Conservation (phyloP, 2,113 vertebrate species). For the Riparia riparia region DNA sequence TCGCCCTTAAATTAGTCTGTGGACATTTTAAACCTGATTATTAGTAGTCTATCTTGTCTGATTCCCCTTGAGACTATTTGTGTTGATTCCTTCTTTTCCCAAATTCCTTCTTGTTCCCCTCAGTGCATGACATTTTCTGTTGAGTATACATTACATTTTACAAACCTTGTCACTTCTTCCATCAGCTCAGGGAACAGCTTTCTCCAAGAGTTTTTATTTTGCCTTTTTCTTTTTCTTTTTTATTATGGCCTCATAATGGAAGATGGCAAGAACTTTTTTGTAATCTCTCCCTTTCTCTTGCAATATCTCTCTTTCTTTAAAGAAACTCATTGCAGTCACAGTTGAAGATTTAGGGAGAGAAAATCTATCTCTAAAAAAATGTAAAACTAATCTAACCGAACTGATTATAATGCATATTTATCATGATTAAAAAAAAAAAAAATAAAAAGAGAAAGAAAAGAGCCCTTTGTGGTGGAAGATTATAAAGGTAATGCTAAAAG, state of each 20-base stretch:
- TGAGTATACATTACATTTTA: neutral
- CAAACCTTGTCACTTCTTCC: neutral
- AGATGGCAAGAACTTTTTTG: neutral
- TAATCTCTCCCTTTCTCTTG: neutral
- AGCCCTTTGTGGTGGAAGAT: neutral
- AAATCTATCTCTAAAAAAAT: neutral
- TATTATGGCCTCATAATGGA: neutral
- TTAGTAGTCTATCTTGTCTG: neutral
- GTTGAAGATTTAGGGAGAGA: neutral
- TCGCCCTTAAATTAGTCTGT: neutral
- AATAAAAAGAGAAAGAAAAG: neutral
- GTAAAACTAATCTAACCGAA: neutral
- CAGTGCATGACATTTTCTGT: neutral
- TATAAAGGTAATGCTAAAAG: neutral
- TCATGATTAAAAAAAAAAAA: neutral
- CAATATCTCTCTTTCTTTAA: neutral
- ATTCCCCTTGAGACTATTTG: neutral
- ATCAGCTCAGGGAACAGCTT: neutral
- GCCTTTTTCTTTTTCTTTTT: neutral
- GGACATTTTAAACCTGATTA: neutral
- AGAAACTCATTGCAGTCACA: neutral
- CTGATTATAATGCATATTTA: slow-evolving; percentile 1
- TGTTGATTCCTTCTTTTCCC: neutral
- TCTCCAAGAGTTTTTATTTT: neutral
- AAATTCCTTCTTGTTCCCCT: neutral